phyloP scores from a whole-genome alignment of 2,113 vertebrate genomes.

The Corynorhinus townsendii region DNA sequence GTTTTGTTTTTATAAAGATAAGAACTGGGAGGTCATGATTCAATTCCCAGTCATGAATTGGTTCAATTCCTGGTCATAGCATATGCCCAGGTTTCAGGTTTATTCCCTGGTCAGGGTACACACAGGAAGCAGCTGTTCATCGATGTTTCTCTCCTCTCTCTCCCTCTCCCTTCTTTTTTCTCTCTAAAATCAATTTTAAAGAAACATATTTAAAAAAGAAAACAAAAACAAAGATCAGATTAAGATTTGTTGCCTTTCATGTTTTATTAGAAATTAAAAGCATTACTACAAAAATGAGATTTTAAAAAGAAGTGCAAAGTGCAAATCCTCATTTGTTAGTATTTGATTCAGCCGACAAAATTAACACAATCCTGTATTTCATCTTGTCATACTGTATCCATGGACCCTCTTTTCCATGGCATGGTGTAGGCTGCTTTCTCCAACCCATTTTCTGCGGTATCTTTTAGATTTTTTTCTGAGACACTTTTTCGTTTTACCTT shows the following conservation, averaged over 20 bases:
- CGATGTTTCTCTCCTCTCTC: no score
- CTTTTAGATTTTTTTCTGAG: conserved; percentile 19
- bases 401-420: background rate
- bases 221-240: background rate
- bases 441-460: background rate
- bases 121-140: no score
- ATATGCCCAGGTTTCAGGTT: no score
- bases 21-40: background rate
- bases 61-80: no score
- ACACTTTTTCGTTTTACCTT: background rate
- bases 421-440: background rate
- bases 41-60: no score
- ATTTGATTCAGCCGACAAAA: background rate
- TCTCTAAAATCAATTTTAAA: no score
- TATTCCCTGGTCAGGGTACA: no score
- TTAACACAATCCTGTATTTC: background rate
- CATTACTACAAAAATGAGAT: background rate
- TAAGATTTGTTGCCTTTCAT: background rate
- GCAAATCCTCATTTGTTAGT: background rate
- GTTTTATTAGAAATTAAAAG: conserved; percentile 11
- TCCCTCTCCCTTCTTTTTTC: no score
- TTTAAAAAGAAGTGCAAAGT: conserved; percentile 10
- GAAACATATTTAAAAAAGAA: background rate
- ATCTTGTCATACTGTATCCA: background rate
- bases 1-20: conserved; percentile 11